Evolutionary conservation across 2,797 vertebrate species (phyloP).

Genomic region (Sebastes trivittatus): DNA sequence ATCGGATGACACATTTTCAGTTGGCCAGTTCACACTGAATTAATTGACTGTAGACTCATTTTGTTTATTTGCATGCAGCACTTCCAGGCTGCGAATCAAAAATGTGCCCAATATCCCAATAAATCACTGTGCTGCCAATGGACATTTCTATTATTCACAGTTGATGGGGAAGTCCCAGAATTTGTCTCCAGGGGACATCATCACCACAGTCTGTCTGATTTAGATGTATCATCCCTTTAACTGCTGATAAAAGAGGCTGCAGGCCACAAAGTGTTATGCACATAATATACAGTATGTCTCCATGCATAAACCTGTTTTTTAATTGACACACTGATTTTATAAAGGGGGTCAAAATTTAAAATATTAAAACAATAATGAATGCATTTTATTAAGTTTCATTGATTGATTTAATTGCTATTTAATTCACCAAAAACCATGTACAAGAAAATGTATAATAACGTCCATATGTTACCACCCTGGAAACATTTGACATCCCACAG

Average conservation of each 20-base stretch:
- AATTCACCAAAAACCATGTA: neutral
- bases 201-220: neutral
- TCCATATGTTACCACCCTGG: neutral
- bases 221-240: neutral
- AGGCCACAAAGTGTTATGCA: too few relatives aligned
- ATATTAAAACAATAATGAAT: neutral
- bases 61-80: neutral
- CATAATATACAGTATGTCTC: neutral
- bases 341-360: too few relatives aligned
- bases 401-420: neutral
- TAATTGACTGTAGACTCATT: neutral
- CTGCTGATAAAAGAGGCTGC: neutral
- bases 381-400: neutral
- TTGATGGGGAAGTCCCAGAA: neutral
- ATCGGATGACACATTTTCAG: neutral
- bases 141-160: neutral
- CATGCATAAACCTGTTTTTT: accelerated
- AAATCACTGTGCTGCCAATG: neutral
- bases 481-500: neutral
- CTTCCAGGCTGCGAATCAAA: neutral
- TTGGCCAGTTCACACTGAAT: neutral
- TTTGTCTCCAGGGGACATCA: neutral
- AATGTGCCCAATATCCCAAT: neutral
- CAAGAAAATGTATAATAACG: neutral
- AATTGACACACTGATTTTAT: neutral